Evolutionary conservation across 1,140 invertebrate species (phyloP), one percentile per base, ranked within the genome.

Genomic region (Drosophila lini): DNA sequence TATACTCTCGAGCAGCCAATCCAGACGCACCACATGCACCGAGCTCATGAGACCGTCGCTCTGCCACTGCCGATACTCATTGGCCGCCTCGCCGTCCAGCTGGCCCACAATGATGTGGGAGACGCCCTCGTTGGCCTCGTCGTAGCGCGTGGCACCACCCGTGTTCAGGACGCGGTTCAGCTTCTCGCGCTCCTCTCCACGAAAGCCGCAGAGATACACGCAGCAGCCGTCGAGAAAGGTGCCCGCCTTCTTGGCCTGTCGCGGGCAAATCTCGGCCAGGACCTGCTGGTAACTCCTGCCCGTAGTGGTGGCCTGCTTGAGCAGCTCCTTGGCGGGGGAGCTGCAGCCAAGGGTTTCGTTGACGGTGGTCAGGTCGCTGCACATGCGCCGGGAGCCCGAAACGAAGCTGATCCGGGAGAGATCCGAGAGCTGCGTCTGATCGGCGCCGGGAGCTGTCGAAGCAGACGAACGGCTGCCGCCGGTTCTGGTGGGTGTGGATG

Each of bases 151-250:
- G 32, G 96, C 97, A 40, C 97, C 97, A 25, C 96, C 95, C 15
- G 95, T 94, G 78, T 97, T 97, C 5, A 98, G 93, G 19, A 97
- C 94, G 76, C 95, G 95, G 44, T 95, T 94, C 1, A 97, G 88
- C 91, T 97, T 97, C 74, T 98, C 97, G 25, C 95, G 93, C 63
- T 95, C 93, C 48, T 93, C 93, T 0, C 91, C 38, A 7, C 91
- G 92, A 81, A 97, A 96, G 44, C 96, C 96, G 81, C 93, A 93
- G 32, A 96, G 80, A 79, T 95, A 96, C 52, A 96, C 93, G 92
- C 95, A 96, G 91, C 96, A 97, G 52, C 97, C 97, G 93, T 98
- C 97, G 44, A 98, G 94, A 89, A 97, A 97, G 47, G 94, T 92
- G 41, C 97, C 97, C 75, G 95, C 95, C 81, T 93, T 94, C 90